Conservation (phyloP, 2,797 vertebrate species). For the Urosaurus nigricauda region DNA sequence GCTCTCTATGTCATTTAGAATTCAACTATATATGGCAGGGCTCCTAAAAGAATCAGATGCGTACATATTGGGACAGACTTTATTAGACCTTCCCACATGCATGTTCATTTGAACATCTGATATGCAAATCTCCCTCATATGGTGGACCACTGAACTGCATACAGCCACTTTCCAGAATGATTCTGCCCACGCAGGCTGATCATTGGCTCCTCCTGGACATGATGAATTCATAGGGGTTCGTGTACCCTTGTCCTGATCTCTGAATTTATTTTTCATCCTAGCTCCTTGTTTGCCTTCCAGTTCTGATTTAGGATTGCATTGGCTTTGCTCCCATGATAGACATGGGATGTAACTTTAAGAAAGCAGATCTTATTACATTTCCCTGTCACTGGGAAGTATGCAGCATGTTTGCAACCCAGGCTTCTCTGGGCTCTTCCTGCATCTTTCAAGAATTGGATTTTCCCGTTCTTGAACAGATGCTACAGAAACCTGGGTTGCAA, state of each 20-base stretch:
- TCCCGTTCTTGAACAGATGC: too few relatives aligned
- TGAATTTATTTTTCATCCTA: not conserved
- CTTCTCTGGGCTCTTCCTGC: too few relatives aligned
- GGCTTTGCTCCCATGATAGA: too few relatives aligned
- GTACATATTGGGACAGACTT: not conserved
- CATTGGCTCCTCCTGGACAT: not conserved
- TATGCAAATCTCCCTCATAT: not conserved
- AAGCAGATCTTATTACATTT: too few relatives aligned
- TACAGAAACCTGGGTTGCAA: too few relatives aligned
- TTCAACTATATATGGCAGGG: too few relatives aligned
- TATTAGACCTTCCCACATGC: not conserved
- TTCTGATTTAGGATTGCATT: not conserved
- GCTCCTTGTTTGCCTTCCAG: not conserved
- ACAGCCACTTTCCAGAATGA: not conserved
- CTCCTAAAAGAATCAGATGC: not conserved
- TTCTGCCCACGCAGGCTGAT: not conserved
- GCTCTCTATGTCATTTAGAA: too few relatives aligned
- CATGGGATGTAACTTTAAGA: too few relatives aligned
- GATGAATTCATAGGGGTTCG: not conserved
- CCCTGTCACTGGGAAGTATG: too few relatives aligned
- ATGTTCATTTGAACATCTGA: not conserved
- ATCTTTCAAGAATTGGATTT: too few relatives aligned
- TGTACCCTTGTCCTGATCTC: not conserved
- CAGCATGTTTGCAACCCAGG: too few relatives aligned
- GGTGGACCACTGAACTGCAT: not conserved